Base-by-base conservation (phyloP, 2,797 vertebrate genomes). In the Ataeniobius toweri region DNA sequence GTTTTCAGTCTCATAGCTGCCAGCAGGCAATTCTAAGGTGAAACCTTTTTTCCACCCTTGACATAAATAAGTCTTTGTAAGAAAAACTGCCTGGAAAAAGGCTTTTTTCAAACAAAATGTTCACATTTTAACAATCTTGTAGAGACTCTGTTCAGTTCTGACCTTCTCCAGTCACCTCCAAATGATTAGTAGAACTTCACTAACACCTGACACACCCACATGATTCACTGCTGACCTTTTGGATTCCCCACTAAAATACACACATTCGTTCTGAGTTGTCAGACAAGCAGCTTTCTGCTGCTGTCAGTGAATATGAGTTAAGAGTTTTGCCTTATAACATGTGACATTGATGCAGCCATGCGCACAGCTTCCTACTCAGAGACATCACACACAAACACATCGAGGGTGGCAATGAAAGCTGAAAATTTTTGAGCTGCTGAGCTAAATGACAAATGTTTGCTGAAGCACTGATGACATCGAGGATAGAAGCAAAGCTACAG, bases 381-480 rank as follows among this genome's bases (percentile, higher is more conserved):
- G 36, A 67, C 36, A 67, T 67, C 31, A 67, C 20, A 39, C 61
- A 20, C 31, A 39, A 65, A 36, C 61, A 65, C 31, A 18, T 78
- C 50, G 16, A 20, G 24, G 46, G 41, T 70, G 73, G 5, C 20
- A 13, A 44, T 67, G 75, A 71, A 28, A 77, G 71, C 61, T 55
- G 76, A 74, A 72, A 18, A 7, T 71, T 61, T 74, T 78, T 77
- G 0, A 81, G 80, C 83, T 78, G 83, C 58, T 84, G 85, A 89
- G 84, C 84, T 87, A 81, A 91, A 89, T 88, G 80, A 90, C 22
- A 88, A 89, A 90, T 89, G 83, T 88, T 88, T 84, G 77, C 71
- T 10, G 6, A 72, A 26, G 77, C 18, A 74, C 77, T 77, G 77
- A 88, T 81, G 75, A 80, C 18, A 0, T 61, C 0, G 20, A 71